Evolutionary conservation across 2,113 vertebrate species (phyloP).

Genomic region (Corythornis madagascariensis): DNA sequence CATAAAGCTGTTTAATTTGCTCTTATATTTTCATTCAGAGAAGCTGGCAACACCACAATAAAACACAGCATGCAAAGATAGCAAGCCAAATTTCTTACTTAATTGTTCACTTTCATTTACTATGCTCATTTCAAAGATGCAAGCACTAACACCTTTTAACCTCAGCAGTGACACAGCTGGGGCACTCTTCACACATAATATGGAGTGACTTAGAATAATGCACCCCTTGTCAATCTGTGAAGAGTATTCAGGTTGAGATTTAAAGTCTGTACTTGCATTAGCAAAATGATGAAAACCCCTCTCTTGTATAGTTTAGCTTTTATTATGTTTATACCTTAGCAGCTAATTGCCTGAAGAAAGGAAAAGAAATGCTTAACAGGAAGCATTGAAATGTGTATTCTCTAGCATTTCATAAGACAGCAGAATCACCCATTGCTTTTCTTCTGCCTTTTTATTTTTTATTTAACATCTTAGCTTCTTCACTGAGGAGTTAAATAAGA

Average conservation of each 20-base stretch:
- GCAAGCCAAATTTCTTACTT: conserved; percentile 72
- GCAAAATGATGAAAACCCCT: conserved; percentile 25
- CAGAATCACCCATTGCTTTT: conserved; percentile 46
- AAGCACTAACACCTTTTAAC: conserved; percentile 72
- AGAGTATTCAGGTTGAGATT: conserved; percentile 56
- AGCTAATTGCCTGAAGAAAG: conserved; percentile 59
- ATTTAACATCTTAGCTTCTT: conserved; percentile 1
- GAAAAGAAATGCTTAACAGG: neutral
- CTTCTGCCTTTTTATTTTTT: neutral
- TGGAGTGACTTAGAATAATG: conserved; percentile 56
- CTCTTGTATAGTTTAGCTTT: conserved; percentile 54
- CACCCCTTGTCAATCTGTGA: conserved; percentile 59
- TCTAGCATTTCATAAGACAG: neutral
- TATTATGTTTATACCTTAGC: conserved; percentile 57
- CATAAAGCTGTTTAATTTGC: conserved; percentile 79
- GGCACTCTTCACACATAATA: conserved; percentile 66
- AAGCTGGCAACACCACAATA: conserved; percentile 74
- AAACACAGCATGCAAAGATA: conserved; percentile 70
- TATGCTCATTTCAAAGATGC: conserved; percentile 70
- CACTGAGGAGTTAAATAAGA: conserved; percentile 21
- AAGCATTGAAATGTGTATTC: conserved; percentile 34
- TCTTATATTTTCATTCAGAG: conserved; percentile 76
- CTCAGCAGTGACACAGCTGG: conserved; percentile 71
- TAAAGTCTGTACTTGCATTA: conserved; percentile 25
- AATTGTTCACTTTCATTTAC: conserved; percentile 76